Percentiles rank a stretch among this genome's conserved stretches.
phyloP scores from a whole-genome alignment of 2,888 invertebrate species.

The Synergus umbraculus region DNA sequence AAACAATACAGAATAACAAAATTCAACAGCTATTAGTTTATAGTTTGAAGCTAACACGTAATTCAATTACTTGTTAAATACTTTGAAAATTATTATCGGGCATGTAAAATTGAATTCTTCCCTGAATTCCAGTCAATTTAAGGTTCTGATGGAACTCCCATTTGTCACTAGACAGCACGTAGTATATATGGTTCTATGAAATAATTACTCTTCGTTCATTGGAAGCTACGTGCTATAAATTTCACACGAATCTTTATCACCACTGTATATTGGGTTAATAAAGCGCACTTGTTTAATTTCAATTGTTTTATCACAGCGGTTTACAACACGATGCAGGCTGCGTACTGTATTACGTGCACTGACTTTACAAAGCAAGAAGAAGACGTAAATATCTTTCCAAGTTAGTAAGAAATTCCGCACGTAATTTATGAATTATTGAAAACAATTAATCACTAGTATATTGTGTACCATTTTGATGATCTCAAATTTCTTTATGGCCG shows the following conservation, averaged over 20 bases:
- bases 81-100: background rate
- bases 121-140: background rate
- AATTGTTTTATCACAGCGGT: conserved; percentile 57
- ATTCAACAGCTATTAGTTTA: background rate
- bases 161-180: background rate
- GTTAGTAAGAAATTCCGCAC: too few relatives aligned
- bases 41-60: too few relatives aligned
- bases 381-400: background rate
- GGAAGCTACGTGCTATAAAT: conserved; percentile 54
- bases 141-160: too few relatives aligned
- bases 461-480: too few relatives aligned
- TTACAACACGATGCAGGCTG: conserved; percentile 46
- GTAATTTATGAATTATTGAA: too few relatives aligned
- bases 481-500: background rate
- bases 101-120: background rate
- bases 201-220: conserved; percentile 10
- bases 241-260: conserved; percentile 59
- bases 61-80: background rate
- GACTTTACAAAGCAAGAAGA: background rate
- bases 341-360: background rate
- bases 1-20: too few relatives aligned
- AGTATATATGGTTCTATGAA: conserved; percentile 57
- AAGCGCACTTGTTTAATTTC: conserved; percentile 61
- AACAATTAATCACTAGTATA: too few relatives aligned
- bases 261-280: conserved; percentile 57